phyloP scores from a whole-genome alignment of 2,888 invertebrate genomes.

The Rugalucina vietnamica region DNA sequence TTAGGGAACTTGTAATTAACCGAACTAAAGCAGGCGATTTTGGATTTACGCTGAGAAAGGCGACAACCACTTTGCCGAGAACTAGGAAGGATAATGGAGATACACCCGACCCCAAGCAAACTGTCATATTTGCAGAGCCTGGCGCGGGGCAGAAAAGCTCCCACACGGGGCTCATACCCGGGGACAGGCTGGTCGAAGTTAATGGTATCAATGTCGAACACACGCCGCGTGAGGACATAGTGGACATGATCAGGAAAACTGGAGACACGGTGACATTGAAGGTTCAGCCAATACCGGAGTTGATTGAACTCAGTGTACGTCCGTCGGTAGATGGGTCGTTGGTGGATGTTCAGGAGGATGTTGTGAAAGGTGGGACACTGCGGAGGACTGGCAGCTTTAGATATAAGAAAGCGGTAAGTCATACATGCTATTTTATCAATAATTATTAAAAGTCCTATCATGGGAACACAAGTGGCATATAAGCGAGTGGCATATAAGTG shows the following conservation, averaged over 20 bases:
- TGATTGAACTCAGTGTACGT: slow-evolving; percentile 94
- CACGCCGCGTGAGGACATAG: slow-evolving; percentile 94
- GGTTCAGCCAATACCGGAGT: slow-evolving; percentile 97
- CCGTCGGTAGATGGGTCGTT: slow-evolving; percentile 89
- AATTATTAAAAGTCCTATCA: too few species aligned
- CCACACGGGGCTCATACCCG: slow-evolving; percentile 95
- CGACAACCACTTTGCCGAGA: slow-evolving; percentile 88
- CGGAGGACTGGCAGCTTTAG: slow-evolving; percentile 89
- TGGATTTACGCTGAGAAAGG: slow-evolving; percentile 95
- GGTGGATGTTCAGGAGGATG: slow-evolving; percentile 88
- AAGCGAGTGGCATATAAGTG: too few species aligned
- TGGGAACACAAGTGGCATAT: too few species aligned
- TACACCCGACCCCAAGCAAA: slow-evolving; percentile 86
- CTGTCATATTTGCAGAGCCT: slow-evolving; percentile 96
- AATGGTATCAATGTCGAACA: slow-evolving; percentile 94
- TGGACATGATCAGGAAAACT: slow-evolving; percentile 90
- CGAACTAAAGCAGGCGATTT: slow-evolving; percentile 92
- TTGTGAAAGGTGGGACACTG: slow-evolving; percentile 90
- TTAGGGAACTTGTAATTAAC: slow-evolving; percentile 90
- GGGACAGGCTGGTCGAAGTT: slow-evolving; percentile 96
- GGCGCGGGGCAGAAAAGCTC: slow-evolving; percentile 88
- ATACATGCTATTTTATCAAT: neutral
- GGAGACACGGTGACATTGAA: slow-evolving; percentile 88
- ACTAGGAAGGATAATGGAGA: slow-evolving; percentile 63
- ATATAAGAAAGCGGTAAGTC: slow-evolving; percentile 78